Evolutionary conservation across 2,888 invertebrate species (phyloP), one percentile per base, ranked within the genome.

Genomic region (Malacosoma neustria): DNA sequence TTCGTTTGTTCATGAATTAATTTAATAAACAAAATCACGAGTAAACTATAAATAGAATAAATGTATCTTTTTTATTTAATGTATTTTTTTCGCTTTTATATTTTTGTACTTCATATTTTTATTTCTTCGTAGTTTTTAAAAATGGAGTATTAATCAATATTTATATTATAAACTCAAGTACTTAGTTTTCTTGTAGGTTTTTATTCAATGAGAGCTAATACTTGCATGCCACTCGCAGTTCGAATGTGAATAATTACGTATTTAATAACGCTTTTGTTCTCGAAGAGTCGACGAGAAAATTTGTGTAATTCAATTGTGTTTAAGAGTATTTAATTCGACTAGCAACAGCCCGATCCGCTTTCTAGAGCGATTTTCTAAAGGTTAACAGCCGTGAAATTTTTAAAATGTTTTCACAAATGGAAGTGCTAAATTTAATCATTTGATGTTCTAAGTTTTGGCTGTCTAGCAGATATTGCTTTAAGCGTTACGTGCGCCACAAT

Each of bases 241-340:
- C 22, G 81, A 81, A 79, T 75, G 80, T 81, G 76, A 82, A 82
- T 84, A 85, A 84, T 84, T 85, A 79, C 84, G 81, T 80, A 80
- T 82, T 85, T 85, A 85, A 84, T 85, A 85, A 84, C 71, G 82
- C 84, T 80, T 84, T 85, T 85, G 85, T 85, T 85, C 84, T 79
- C 77, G 61, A 58, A 64, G 58, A 59, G 57, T 62, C 64, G 70
- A 76, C 72, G 74, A 77, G 85, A 75, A 82, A 84, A 82, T 77
- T 75, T 81, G 72, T 73, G 84, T 85, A 85, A 85, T 84, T 85
- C 85, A 85, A 85, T 85, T 85, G 85, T 80, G 75, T 84, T 77
- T 80, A 75, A 71, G 69, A 72, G 71, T 75, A 64, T 81, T 82
- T 79, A 81, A 82, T 79, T 81, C 64, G 71, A 71, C 51, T 55